These are phyloP conservation scores for Pseudotriccus pelzelni DNA, from an alignment of 2,797 vertebrate genomes.

Conservation along the genomic window DNA sequence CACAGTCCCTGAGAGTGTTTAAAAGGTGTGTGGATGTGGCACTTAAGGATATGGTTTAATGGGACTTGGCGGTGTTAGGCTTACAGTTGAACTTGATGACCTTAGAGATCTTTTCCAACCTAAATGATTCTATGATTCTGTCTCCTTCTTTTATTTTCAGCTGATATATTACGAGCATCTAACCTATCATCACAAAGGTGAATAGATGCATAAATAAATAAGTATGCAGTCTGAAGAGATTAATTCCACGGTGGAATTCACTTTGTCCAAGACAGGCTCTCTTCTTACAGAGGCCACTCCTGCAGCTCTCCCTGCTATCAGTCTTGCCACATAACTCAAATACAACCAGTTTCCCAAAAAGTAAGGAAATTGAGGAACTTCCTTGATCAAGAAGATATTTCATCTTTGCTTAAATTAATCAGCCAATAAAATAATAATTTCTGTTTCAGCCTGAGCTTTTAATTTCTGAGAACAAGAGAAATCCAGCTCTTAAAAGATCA, in stretches of 20 bases:
- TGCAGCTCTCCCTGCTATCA: background rate
- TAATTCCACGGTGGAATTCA: background rate
- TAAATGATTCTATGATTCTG: background rate
- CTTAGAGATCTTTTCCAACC: background rate
- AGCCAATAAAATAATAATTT: background rate
- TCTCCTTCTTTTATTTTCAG: background rate
- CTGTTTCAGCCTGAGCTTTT: background rate
- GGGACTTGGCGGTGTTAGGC: background rate
- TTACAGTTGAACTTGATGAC: background rate
- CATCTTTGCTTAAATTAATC: background rate
- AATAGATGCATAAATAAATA: background rate
- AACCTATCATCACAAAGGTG: background rate
- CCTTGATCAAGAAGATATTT: background rate
- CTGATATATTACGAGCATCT: background rate
- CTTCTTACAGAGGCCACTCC: background rate
- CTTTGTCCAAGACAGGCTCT: background rate
- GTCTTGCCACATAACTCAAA: rapidly evolving
- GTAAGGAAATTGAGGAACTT: background rate
- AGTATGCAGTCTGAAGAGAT: background rate
- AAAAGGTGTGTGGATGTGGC: background rate
- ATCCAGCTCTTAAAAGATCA: background rate
- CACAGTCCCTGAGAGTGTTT: background rate
- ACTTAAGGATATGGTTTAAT: background rate
- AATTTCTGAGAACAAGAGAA: background rate
- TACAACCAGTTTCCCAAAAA: background rate